Evolutionary conservation across 2,888 invertebrate species (phyloP), one percentile per base, ranked within the genome.

Genomic region (Smittia aterrima): DNA sequence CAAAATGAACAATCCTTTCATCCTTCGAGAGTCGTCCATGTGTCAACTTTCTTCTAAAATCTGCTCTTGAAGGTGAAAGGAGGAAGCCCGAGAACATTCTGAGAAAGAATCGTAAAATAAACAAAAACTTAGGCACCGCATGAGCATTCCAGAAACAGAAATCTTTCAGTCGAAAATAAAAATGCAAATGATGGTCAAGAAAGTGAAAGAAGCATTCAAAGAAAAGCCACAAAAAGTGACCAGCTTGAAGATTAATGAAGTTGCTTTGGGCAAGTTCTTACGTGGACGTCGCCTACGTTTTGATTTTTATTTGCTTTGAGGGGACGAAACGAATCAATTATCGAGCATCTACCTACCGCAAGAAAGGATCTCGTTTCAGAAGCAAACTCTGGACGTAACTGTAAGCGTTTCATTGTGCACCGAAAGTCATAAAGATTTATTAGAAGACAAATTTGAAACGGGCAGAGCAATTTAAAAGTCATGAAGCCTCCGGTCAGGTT

Each of bases 261-360:
- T 16, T 32, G 32, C 32, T 32, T 32, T 3, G 9, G 32, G 32
- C 32, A 32, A 32, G 9, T 32, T 32, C 32, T 32, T 32, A 32
- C 32, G 32, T 32, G 32, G 9, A 32, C 9, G 32, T 32, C 9
- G 32, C 32, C 32, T 32, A 32, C 32, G 32, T 9, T 32, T 9
- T 32, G 3, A 32, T 6, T 32, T 32, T 32, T 47, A 47, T 47
- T 47, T 47, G 47, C n/a, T 47, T 47, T 32, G 20, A 58, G 11
- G 16, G 64, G 64, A 64, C 11, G 64, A 64, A 64, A 64, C 64
- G 25, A 64, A 64, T 64, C 64, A 64, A 64, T 64, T 64, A 64
- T 64, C 20, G 24, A 58, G 58, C n/a, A 22, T 22, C 24, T 58
- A 58, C 58, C 58, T 58, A 24, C 58, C 20, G 24, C 24, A 58